Evolutionary conservation across 2,797 vertebrate species (phyloP).

Genomic region (Hippocampus kuda): DNA sequence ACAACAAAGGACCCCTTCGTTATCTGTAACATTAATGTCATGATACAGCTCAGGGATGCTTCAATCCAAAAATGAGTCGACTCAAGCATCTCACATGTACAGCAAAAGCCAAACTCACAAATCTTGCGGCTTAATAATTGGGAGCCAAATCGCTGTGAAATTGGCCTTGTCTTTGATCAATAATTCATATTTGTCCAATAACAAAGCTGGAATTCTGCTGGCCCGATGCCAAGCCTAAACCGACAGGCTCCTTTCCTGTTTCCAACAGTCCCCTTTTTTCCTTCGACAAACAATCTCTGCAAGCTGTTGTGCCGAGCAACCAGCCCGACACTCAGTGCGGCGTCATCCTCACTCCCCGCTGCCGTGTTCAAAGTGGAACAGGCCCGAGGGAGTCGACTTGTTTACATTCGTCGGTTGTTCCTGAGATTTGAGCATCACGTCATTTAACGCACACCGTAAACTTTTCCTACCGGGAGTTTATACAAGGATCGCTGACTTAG

Average conservation of each 20-base stretch:
- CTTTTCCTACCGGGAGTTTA: background rate
- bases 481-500: background rate
- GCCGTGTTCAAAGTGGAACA: slow-evolving; percentile 26
- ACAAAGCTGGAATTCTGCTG: background rate
- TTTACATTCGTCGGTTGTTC: slow-evolving; percentile 19
- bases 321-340: background rate
- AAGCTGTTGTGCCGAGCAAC: background rate
- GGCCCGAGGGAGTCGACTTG: slow-evolving; percentile 14
- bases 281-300: background rate
- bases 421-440: background rate
- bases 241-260: background rate
- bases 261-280: background rate
- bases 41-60: too few species aligned
- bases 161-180: background rate
- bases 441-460: background rate
- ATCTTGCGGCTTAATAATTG: background rate
- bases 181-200: background rate
- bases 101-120: background rate
- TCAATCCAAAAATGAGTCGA: too few species aligned
- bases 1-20: background rate
- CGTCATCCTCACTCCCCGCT: slow-evolving; percentile 3
- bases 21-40: too few species aligned
- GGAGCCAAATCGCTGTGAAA: background rate
- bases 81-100: background rate
- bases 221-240: background rate